Percentiles rank a stretch among this genome's conserved stretches.
These are phyloP conservation scores for Troilus luridus DNA, from an alignment of 2,888 invertebrate genomes.

Conservation along the genomic window DNA sequence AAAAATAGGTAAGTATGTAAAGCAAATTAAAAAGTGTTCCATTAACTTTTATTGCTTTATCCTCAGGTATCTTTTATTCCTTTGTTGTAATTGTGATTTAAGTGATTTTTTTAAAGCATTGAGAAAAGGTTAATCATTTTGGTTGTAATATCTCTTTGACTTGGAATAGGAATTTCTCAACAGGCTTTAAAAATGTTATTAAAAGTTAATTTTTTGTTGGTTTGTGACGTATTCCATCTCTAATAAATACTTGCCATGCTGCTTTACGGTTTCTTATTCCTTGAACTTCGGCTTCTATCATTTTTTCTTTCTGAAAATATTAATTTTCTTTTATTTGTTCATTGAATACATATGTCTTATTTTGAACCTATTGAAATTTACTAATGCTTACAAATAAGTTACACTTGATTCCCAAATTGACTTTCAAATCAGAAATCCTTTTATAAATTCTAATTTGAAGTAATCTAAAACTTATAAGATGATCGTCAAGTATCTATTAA, in stretches of 20 bases:
- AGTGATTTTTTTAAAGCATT: too few relatives aligned
- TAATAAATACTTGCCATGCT: slow-evolving; percentile 33
- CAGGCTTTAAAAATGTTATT: neutral
- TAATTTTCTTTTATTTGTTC: neutral
- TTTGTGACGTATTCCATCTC: slow-evolving; percentile 44
- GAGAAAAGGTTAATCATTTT: too few relatives aligned
- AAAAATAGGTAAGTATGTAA: too few relatives aligned
- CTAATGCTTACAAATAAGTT: neutral
- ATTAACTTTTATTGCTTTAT: too few relatives aligned
- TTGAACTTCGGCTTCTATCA: slow-evolving; percentile 8
- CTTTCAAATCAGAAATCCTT: neutral
- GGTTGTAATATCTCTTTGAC: too few relatives aligned
- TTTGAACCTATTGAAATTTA: neutral
- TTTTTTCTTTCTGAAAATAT: slow-evolving; percentile 47
- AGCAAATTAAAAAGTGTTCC: too few relatives aligned
- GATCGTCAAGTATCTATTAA: neutral
- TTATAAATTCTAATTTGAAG: neutral
- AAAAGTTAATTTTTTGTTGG: neutral
- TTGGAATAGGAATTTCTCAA: too few relatives aligned
- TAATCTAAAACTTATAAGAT: neutral
- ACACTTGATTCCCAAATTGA: neutral
- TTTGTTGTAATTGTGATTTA: too few relatives aligned
- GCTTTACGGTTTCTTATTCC: slow-evolving; percentile 42
- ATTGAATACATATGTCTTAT: neutral
- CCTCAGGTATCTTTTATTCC: too few relatives aligned